Conservation (phyloP, 2,797 vertebrate species). For the Peromyscus melanophrys region DNA sequence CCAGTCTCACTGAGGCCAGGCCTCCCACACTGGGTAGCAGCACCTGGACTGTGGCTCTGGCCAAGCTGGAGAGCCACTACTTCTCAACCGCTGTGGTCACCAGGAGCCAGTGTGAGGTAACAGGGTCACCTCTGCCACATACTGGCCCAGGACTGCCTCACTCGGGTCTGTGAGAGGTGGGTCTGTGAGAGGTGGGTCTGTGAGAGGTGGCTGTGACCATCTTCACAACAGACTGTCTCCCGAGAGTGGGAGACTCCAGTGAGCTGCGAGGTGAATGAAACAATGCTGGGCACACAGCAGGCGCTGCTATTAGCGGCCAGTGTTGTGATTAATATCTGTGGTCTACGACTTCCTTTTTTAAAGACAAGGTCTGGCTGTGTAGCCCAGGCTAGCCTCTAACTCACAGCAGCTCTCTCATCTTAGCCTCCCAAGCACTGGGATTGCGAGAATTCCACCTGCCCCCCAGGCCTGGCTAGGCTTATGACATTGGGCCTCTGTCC, state of each 20-base stretch:
- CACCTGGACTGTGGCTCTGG: neutral
- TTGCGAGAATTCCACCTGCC: no score
- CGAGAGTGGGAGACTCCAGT: no score
- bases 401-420: neutral
- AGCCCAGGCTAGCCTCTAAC: neutral
- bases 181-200: neutral
- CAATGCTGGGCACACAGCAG: neutral
- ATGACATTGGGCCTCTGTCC: neutral
- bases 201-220: no score
- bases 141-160: neutral
- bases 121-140: neutral
- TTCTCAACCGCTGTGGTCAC: neutral
- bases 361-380: neutral
- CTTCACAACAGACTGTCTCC: neutral
- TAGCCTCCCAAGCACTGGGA: neutral
- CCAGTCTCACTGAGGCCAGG: no score
- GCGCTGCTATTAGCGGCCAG: no score
- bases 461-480: neutral
- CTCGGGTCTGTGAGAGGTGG: neutral
- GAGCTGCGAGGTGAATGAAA: no score
- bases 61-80: no score
- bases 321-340: neutral
- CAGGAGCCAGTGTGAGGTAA: neutral
- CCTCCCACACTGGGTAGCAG: neutral
- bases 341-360: neutral